phyloP scores from a whole-genome alignment of 2,113 vertebrate genomes.

The Parus major region DNA sequence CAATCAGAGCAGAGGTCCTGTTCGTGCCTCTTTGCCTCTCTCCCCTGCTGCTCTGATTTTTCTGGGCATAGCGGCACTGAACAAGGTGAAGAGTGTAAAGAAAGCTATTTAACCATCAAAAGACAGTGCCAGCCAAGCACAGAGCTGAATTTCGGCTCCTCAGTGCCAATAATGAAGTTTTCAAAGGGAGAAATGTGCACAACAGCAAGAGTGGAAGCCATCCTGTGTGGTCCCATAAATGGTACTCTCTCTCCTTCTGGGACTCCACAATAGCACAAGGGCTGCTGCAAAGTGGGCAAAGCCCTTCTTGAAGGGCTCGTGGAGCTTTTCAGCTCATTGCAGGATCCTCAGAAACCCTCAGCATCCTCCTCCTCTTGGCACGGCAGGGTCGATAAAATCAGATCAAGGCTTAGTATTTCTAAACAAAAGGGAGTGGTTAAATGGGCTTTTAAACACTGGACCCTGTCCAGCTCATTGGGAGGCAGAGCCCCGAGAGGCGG shows the following conservation, averaged over 20 bases:
- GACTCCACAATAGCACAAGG: neutral
- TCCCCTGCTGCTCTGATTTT: constrained; percentile 4
- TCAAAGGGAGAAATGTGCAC: neutral
- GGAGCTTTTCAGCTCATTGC: constrained; percentile 26
- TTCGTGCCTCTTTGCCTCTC: neutral
- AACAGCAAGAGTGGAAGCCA: neutral
- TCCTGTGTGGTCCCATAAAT: constrained; percentile 18
- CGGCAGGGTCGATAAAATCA: constrained; percentile 59
- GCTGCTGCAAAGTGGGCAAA: constrained; percentile 37
- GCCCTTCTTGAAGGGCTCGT: constrained; percentile 20
- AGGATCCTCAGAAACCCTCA: constrained; percentile 32
- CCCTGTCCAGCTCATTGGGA: constrained; percentile 52
- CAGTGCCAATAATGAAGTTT: constrained; percentile 1
- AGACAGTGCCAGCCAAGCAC: constrained; percentile 33
- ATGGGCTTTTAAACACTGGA: constrained; percentile 68
- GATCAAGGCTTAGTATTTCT: constrained; percentile 59
- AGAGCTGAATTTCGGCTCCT: constrained; percentile 7
- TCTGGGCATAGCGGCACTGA: neutral
- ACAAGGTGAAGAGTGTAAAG: neutral
- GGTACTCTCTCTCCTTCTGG: neutral
- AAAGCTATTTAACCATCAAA: constrained; percentile 18
- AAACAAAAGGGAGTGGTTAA: constrained; percentile 66
- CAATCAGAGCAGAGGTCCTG: constrained; percentile 20
- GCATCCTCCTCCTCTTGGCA: constrained; percentile 56
- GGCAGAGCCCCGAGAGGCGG: constrained; percentile 17